These are phyloP conservation scores for Synanceia verrucosa DNA, from an alignment of 2,797 vertebrate species.

Conservation along the genomic window DNA sequence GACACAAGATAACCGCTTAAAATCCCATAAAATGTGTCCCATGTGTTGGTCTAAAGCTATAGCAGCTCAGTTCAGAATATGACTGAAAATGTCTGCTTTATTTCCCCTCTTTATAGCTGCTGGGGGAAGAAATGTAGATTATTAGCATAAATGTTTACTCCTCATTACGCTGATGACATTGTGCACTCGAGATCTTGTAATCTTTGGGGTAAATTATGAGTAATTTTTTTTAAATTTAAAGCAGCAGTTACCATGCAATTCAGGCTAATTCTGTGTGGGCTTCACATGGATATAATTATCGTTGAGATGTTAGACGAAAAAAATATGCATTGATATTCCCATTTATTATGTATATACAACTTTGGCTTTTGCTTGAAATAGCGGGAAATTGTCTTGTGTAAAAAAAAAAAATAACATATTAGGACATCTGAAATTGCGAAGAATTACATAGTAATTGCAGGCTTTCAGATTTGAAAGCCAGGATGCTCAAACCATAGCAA, in stretches of 20 bases:
- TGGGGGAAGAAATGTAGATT: constrained; percentile 99
- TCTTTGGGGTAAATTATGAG: constrained; percentile 99
- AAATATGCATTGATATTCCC: constrained; percentile 99
- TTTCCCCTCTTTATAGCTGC: constrained; percentile 99
- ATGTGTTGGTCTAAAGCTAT: constrained; percentile 80
- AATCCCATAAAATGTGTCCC: constrained; percentile 84
- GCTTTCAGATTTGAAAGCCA: constrained; percentile 99
- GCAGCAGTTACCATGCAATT: constrained; percentile 99
- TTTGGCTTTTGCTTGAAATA: constrained; percentile 99
- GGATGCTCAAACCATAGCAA: constrained; percentile 98
- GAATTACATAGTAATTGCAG: constrained; percentile 99
- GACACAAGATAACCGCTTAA: constrained; percentile 69
- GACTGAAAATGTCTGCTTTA: constrained; percentile 99
- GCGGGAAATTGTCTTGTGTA: constrained; percentile 99
- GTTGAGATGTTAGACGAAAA: constrained; percentile 99
- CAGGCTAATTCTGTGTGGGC: constrained; percentile 99
- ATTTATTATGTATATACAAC: constrained; percentile 99
- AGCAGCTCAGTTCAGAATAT: constrained; percentile 93
- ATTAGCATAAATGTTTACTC: constrained; percentile 99
- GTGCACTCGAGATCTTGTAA: constrained; percentile 99
- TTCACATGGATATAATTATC: constrained; percentile 99
- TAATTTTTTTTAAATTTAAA: constrained; percentile 99
- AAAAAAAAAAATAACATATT: constrained; percentile 99
- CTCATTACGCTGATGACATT: constrained; percentile 99
- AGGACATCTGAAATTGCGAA: constrained; percentile 99